phyloP scores from a whole-genome alignment of 2,797 vertebrate species.

The Chloroceryle amazona region DNA sequence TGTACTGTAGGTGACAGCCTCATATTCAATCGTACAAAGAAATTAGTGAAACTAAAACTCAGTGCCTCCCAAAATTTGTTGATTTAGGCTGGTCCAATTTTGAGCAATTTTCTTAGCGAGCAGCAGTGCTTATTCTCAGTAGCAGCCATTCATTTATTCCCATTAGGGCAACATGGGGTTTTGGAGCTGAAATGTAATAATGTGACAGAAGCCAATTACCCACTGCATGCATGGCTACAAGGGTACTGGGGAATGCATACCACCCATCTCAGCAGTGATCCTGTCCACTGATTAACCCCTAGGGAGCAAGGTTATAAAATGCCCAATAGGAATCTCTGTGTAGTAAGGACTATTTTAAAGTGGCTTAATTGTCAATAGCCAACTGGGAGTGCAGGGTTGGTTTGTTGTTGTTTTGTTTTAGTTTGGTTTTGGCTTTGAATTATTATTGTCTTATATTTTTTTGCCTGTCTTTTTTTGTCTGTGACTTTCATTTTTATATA shows the following conservation, averaged over 20 bases:
- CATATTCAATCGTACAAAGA: conserved; percentile 33
- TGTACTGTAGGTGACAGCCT: conserved; percentile 1
- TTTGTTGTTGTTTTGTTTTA: not conserved
- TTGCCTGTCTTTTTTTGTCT: not conserved
- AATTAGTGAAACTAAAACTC: conserved; percentile 45
- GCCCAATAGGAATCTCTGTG: not conserved
- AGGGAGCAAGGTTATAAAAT: not conserved
- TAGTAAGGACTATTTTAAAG: not conserved
- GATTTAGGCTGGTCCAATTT: conserved; percentile 25
- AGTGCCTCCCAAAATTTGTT: not conserved
- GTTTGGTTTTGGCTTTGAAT: not conserved
- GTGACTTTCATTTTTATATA: not conserved
- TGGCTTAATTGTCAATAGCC: not conserved
- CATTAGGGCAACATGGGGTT: conserved; percentile 18
- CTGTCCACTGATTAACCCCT: not conserved
- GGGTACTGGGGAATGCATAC: not conserved
- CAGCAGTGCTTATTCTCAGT: conserved; percentile 29
- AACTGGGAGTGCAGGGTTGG: not conserved
- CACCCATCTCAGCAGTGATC: conserved; percentile 23
- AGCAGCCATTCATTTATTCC: conserved; percentile 57
- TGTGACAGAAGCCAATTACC: conserved; percentile 60
- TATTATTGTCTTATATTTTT: not conserved
- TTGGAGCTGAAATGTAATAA: conserved; percentile 53
- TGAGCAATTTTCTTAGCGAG: conserved; percentile 55
- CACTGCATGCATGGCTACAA: not conserved